These are phyloP conservation scores for Amphimallon solstitiale DNA, from an alignment of 2,888 invertebrate species.

Conservation along the genomic window DNA sequence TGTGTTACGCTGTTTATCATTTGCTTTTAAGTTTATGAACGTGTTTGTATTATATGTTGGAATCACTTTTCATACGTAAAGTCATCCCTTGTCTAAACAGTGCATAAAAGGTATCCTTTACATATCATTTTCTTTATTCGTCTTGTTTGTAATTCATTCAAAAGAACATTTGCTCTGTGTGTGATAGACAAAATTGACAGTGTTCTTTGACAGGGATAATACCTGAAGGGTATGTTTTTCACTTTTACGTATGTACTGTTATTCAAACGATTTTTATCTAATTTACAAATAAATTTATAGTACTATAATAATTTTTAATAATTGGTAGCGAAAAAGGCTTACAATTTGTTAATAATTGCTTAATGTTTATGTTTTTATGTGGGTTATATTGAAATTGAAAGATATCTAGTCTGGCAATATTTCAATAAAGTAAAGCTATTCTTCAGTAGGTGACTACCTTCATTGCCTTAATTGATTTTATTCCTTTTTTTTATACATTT, in stretches of 20 bases:
- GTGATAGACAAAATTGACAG: conserved; percentile 22
- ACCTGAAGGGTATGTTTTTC: conserved; percentile 28
- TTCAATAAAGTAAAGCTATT: not conserved
- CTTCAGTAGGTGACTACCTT: not conserved
- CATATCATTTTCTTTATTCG: conserved; percentile 1
- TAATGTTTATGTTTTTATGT: too few relatives aligned
- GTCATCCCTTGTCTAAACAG: conserved; percentile 4
- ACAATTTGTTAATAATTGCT: too few relatives aligned
- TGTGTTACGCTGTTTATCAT: conserved; percentile 29
- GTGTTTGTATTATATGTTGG: conserved; percentile 30
- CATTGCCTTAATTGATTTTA: conserved; percentile 8
- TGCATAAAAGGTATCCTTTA: not conserved
- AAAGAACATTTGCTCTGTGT: conserved; percentile 22
- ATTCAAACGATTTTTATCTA: not conserved
- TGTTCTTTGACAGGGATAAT: conserved; percentile 20
- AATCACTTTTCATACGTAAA: conserved; percentile 15
- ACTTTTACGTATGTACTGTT: not conserved
- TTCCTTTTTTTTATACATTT: conserved; percentile 16
- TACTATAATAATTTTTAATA: not conserved
- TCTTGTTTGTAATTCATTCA: not conserved
- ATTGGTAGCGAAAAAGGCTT: too few relatives aligned
- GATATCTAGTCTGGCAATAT: too few relatives aligned
- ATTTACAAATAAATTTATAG: not conserved
- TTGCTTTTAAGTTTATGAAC: conserved; percentile 25
- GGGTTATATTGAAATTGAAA: too few relatives aligned